Percentiles rank a stretch among this genome's conserved stretches.
Evolutionary conservation across 2,113 vertebrate genomes (phyloP).

Genomic region (Apodemus speciosus): DNA sequence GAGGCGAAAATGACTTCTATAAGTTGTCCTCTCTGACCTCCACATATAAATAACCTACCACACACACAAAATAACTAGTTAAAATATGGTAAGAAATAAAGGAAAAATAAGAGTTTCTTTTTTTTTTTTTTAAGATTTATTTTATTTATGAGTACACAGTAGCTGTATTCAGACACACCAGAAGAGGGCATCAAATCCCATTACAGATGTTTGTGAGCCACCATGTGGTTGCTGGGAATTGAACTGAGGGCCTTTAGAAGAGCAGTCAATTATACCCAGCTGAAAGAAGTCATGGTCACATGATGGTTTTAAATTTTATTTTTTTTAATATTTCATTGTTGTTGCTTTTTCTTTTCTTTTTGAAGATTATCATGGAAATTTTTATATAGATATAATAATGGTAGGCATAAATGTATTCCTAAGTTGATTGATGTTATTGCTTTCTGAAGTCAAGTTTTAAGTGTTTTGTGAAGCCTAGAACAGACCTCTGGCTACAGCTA

Average conservation of each 20-base stretch:
- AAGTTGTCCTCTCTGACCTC: background rate
- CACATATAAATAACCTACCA: background rate
- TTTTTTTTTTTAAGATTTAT: too few species aligned
- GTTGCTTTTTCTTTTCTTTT: background rate
- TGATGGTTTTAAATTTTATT: background rate
- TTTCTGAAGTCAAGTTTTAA: slow-evolving; percentile 8
- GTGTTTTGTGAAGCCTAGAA: background rate
- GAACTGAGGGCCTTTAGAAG: too few species aligned
- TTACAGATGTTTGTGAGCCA: too few species aligned
- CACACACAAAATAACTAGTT: background rate
- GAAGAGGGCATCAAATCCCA: too few species aligned
- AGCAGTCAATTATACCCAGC: background rate
- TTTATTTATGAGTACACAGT: too few species aligned
- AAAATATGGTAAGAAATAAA: background rate
- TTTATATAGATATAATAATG: too few species aligned
- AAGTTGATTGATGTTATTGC: background rate
- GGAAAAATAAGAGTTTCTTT: background rate
- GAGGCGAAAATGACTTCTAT: background rate
- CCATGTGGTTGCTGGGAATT: too few species aligned
- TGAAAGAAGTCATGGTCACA: background rate
- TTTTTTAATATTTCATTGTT: background rate
- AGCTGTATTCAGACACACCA: too few species aligned
- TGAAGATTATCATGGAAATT: too few species aligned
- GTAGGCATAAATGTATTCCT: too few species aligned
- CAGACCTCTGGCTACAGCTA: background rate